Base-by-base conservation (phyloP, 1,140 invertebrate species). In the Ostrea denselamellosa region DNA sequence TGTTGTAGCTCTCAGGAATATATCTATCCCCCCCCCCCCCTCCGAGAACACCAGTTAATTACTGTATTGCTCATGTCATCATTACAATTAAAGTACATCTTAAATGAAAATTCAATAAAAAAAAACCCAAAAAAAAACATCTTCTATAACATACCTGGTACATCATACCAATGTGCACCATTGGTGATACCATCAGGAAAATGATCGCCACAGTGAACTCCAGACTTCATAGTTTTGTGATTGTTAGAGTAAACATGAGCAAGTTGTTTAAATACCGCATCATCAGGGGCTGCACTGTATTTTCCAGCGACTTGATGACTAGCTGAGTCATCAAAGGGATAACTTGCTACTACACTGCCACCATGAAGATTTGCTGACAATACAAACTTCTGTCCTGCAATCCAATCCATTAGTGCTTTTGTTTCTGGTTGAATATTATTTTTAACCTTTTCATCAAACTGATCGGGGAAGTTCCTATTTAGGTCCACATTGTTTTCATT, bases 381-480 rank as follows among this genome's bases (percentile, higher is more conserved):
- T 2, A 99, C 98, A 95, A 99, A 99, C 0, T 98, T 98, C 90
- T 97, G 96, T 0, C 96, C 95, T 25, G 96, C 94, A 12, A 98
- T 97, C 99, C 99, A 99, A 65, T 97, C 95, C 96, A 99, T 99
- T 0, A 99, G 96, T 0, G 98, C 98, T 84, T 95, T 90, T 0
- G 98, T 99, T 96, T 99, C 99, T 1, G 97, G 97, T 95, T 98
- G 98, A 96, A 96, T 99, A 98, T 0, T 98, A 96, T 86, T 58
- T 17, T 84, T 87, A 12, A 86, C 65, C 5, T 89, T 71, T 54
- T 53, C 85, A 34, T 82, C 87, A 90, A 93, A 99, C 91, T 98
- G 98, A 93, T 99, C 98, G 0, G 99, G 99, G 93, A 99, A 99
- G 95, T 99, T 99, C 92, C 99, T 96, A 95, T 99, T 99, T 0